A percentile compares a stretch with the other conserved stretches of the same genome.
These are phyloP conservation scores for Himalopsyche kuldschensis DNA, from an alignment of 2,888 invertebrate species.

Conservation along the genomic window DNA sequence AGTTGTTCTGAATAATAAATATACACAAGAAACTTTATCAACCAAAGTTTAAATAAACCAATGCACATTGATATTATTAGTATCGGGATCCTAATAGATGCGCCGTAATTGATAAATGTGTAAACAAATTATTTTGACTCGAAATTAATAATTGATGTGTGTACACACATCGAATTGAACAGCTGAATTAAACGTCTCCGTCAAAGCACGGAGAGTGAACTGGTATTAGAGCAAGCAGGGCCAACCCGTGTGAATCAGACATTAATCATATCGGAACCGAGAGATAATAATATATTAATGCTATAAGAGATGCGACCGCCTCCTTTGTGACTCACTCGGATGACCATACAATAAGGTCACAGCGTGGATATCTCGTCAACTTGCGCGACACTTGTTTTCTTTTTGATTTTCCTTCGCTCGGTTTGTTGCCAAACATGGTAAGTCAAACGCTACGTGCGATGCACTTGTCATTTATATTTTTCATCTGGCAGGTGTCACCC, in stretches of 20 bases:
- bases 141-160: background rate
- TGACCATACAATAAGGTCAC: constrained; percentile 23
- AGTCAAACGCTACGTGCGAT: constrained; percentile 16
- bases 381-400: constrained; percentile 25
- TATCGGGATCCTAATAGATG: no score
- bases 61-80: no score
- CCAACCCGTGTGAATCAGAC: constrained; percentile 32
- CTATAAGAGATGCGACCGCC: background rate
- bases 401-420: constrained; percentile 8
- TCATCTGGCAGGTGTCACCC: constrained; percentile 23
- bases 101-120: background rate
- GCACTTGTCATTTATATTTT: constrained; percentile 28
- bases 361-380: constrained; percentile 14
- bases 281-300: constrained; percentile 18
- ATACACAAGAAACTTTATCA: no score
- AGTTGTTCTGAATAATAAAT: no score
- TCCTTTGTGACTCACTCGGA: constrained; percentile 18
- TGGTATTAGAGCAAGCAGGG: constrained; percentile 15
- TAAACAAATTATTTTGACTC: background rate
- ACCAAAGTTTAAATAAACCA: no score
- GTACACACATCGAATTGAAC: background rate
- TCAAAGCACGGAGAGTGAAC: constrained; percentile 10
- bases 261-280: constrained; percentile 13
- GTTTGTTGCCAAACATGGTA: constrained; percentile 36
- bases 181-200: background rate